These are phyloP conservation scores for Eilema griseolum DNA, from an alignment of 2,888 invertebrate genomes.

Conservation along the genomic window DNA sequence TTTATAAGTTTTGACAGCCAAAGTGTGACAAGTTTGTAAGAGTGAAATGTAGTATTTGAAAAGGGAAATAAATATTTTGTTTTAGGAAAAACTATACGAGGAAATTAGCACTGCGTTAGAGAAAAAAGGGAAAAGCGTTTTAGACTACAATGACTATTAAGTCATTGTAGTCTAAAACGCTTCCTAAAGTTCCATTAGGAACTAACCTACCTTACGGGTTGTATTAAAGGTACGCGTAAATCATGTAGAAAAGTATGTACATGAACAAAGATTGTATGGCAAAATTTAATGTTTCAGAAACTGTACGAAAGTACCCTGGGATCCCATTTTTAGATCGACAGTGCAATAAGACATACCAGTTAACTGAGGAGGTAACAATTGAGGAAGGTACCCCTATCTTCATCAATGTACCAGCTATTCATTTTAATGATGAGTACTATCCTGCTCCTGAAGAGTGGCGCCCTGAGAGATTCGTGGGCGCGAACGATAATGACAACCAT, in stretches of 20 bases:
- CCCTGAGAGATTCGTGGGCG: conserved; percentile 65
- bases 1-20: too few relatives aligned
- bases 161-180: too few relatives aligned
- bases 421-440: conserved; percentile 64
- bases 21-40: too few relatives aligned
- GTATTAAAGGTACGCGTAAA: conserved; percentile 63
- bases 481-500: conserved; percentile 64
- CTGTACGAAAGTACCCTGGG: conserved; percentile 69
- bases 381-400: conserved; percentile 68
- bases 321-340: conserved; percentile 67
- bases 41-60: too few relatives aligned
- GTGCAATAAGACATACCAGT: conserved; percentile 61
- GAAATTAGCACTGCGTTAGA: conserved; percentile 65
- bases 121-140: conserved; percentile 61
- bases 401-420: conserved; percentile 69
- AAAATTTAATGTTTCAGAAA: conserved; percentile 61
- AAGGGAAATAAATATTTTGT: conserved; percentile 11
- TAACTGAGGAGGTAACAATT: conserved; percentile 65
- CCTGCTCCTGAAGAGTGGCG: conserved; percentile 70
- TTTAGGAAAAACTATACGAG: conserved; percentile 69
- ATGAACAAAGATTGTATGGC: neutral
- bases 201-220: conserved; percentile 69
- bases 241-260: neutral
- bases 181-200: too few relatives aligned
- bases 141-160: conserved; percentile 73